A percentile compares a stretch with the other conserved stretches of the same genome.
Evolutionary conservation across 2,797 vertebrate species (phyloP).

Genomic region (Pipistrellus pipistrellus): DNA sequence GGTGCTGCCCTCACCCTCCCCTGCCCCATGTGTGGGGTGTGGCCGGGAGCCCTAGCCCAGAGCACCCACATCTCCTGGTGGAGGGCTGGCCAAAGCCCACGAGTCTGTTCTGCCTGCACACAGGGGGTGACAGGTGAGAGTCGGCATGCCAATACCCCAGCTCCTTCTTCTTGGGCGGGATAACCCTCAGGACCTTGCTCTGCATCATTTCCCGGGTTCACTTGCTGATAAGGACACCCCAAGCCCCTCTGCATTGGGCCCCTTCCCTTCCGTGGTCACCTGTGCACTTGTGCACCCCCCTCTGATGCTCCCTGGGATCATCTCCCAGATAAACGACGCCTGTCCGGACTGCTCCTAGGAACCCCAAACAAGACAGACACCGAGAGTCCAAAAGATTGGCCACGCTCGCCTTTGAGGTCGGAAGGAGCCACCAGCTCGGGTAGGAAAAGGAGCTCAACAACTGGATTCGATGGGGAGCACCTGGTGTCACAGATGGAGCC

Average conservation of each 20-base stretch:
- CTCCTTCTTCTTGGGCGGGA: neutral
- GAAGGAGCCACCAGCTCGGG: neutral
- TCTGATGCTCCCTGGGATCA: neutral
- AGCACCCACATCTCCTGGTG: too few relatives aligned
- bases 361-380: neutral
- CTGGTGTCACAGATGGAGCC: neutral
- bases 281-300: neutral
- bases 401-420: neutral
- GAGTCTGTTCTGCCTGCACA: neutral
- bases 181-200: neutral
- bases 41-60: too few relatives aligned
- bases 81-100: neutral
- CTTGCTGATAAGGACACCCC: neutral
- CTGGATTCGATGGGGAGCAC: accelerated
- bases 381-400: neutral
- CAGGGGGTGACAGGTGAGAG: neutral
- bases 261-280: neutral
- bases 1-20: accelerated
- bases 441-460: neutral
- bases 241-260: accelerated
- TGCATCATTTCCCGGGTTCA: neutral
- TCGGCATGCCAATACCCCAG: accelerated
- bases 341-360: neutral
- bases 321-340: accelerated
- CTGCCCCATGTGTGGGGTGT: too few relatives aligned